Evolutionary conservation across 2,797 vertebrate species (phyloP), one percentile per base, ranked within the genome.

Genomic region (Coilia nasus): DNA sequence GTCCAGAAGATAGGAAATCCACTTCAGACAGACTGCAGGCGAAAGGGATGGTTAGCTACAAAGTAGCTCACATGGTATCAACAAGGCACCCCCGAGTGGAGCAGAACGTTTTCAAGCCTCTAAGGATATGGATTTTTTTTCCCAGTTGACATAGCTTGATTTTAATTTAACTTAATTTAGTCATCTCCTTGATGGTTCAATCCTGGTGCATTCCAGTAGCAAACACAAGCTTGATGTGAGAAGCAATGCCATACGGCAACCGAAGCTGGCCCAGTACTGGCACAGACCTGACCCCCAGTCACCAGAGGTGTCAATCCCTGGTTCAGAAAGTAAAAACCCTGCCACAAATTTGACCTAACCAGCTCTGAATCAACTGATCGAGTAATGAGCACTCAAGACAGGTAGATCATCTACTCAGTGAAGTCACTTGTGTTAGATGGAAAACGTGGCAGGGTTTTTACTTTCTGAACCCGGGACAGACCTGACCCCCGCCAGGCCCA

Each of bases 1-100:
- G 35, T 62, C 23, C 67, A 83, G 25, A 35, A 15, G 78, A 81
- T 50, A 67, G 25, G 83, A 83, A 84, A 47, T 44, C 28, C 81
- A 44, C 71, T 78, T 41, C 35, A 41, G 41, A 78, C 31, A 78
- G 71, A 78, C 71, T 41, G 17, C 7, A 2, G 0, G 35, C 71
- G 44, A 17, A 21, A 3, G 71, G 71, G 1, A 6, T 41, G 28
- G 50, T 54, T 54, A 19, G 28, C 1, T 25, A 12, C 11, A 2
- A 21, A 71, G 71, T 54, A 54, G 50, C 50, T 54, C 50, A 54
- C 60, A 10, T 7, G 35, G 71, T 78, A 21, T 6, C 35, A 14
- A 71, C 31, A 71, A 9, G 2, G 7, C 50, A 54, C 50, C 50
- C 15, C 35, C 44, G 35, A 6, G 31, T 44, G 71, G 31, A 78